These are phyloP conservation scores for Deilephila elpenor DNA, from an alignment of 2,888 invertebrate genomes.

Conservation along the genomic window DNA sequence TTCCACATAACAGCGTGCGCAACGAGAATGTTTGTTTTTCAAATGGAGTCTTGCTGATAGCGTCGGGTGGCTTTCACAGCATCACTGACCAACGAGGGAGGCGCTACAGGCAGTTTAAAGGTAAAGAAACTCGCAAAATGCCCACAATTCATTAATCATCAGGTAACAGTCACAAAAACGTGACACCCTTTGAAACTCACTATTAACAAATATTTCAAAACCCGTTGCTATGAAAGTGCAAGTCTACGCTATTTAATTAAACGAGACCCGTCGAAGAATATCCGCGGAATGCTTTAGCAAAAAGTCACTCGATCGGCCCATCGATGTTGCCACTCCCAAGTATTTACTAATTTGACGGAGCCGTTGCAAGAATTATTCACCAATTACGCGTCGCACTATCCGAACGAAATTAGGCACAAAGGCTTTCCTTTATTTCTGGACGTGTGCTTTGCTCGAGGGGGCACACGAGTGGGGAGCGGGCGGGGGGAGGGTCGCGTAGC, in stretches of 20 bases:
- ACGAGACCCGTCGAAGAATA: background rate
- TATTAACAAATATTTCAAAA: slow-evolving; percentile 4
- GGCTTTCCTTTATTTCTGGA: slow-evolving; percentile 71
- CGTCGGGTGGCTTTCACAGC: no score
- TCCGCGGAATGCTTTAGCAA: slow-evolving; percentile 16
- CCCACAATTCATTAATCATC: background rate
- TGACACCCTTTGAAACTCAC: background rate
- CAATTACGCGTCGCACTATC: slow-evolving; percentile 43
- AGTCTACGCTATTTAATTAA: slow-evolving; percentile 22
- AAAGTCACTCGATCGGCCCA: slow-evolving; percentile 14
- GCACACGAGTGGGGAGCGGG: slow-evolving; percentile 32
- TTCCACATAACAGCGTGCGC: no score
- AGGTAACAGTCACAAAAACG: background rate
- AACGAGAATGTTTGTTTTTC: no score
- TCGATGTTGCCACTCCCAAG: slow-evolving; percentile 7
- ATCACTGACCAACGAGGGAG: no score
- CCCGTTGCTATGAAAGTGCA: slow-evolving; percentile 13
- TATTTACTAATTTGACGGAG: slow-evolving; percentile 20
- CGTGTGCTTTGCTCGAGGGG: slow-evolving; percentile 67
- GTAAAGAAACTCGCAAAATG: no score
- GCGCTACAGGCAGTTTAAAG: no score
- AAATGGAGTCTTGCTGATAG: no score
- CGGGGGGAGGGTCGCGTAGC: slow-evolving; percentile 65
- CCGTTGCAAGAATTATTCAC: background rate
- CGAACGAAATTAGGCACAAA: slow-evolving; percentile 68